phyloP scores from a whole-genome alignment of 2,113 vertebrate genomes.

The Atractosteus spatula region DNA sequence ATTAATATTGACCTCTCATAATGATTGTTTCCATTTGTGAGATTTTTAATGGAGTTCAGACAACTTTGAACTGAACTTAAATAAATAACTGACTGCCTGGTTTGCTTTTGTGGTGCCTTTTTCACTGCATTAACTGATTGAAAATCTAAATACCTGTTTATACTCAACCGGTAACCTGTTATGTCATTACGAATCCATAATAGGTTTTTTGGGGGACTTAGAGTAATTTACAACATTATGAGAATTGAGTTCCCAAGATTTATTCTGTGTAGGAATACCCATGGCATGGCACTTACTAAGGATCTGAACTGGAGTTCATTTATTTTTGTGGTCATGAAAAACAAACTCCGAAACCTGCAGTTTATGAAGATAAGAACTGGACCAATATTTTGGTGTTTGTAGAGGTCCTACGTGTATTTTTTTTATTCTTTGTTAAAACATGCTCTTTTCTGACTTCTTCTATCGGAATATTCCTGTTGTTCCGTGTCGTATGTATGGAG shows the following conservation, averaged over 20 bases:
- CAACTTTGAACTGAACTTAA: constrained; percentile 53
- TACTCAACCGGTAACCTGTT: background rate
- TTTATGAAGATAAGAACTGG: too few relatives aligned
- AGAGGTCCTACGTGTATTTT: too few relatives aligned
- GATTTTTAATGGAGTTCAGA: constrained; percentile 66
- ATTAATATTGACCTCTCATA: constrained; percentile 64
- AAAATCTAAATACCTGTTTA: constrained; percentile 1
- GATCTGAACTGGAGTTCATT: too few relatives aligned
- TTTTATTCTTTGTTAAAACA: too few relatives aligned
- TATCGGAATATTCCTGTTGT: too few relatives aligned
- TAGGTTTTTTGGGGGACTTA: background rate
- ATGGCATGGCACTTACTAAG: background rate
- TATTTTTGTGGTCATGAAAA: too few relatives aligned
- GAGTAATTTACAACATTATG: background rate
- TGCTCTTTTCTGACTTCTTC: too few relatives aligned
- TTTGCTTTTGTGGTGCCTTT: constrained; percentile 29
- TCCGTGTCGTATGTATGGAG: too few relatives aligned
- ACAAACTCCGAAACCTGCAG: too few relatives aligned
- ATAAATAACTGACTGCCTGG: constrained; percentile 53
- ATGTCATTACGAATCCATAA: background rate
- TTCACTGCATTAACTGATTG: background rate
- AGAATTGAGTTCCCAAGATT: background rate
- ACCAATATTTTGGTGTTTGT: too few relatives aligned
- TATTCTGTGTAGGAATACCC: background rate
- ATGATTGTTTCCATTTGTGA: constrained; percentile 74